phyloP scores from a whole-genome alignment of 2,888 invertebrate species.

The Tribolium freemani region DNA sequence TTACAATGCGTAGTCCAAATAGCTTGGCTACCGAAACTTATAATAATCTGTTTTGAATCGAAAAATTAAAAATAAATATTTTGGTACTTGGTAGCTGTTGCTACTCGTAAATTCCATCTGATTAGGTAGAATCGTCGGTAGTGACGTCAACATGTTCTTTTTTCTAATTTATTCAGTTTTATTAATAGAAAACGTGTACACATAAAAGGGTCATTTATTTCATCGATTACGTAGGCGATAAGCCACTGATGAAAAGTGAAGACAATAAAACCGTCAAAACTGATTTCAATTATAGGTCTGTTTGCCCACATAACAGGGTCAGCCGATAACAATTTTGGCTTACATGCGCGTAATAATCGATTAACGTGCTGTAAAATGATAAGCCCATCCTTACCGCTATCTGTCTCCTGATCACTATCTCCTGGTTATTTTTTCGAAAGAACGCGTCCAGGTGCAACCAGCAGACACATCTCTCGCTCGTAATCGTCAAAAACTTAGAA shows the following conservation, averaged over 20 bases:
- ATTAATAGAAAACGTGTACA: not conserved
- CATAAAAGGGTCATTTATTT: not conserved
- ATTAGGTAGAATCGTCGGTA: not conserved
- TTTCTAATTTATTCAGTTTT: not conserved
- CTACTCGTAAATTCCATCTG: not conserved
- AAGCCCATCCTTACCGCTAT: not conserved
- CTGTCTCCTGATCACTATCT: not conserved
- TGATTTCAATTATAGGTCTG: not conserved
- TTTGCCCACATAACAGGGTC: not conserved
- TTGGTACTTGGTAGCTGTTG: not conserved
- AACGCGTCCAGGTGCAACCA: constrained; percentile 5
- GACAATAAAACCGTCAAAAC: not conserved
- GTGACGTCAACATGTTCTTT: constrained; percentile 2
- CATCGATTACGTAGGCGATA: not conserved
- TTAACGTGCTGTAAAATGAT: not conserved
- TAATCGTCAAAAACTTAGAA: not conserved
- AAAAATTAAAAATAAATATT: not conserved
- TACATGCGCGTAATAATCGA: not conserved
- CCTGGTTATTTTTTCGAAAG: not conserved
- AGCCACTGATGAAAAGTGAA: not conserved
- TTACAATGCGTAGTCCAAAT: not conserved
- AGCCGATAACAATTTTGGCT: not conserved
- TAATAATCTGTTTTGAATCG: not conserved
- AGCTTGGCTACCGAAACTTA: not conserved
- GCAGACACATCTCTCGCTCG: not conserved